Evolutionary conservation across 2,113 vertebrate genomes (phyloP).

Genomic region (Isichthys henryi): DNA sequence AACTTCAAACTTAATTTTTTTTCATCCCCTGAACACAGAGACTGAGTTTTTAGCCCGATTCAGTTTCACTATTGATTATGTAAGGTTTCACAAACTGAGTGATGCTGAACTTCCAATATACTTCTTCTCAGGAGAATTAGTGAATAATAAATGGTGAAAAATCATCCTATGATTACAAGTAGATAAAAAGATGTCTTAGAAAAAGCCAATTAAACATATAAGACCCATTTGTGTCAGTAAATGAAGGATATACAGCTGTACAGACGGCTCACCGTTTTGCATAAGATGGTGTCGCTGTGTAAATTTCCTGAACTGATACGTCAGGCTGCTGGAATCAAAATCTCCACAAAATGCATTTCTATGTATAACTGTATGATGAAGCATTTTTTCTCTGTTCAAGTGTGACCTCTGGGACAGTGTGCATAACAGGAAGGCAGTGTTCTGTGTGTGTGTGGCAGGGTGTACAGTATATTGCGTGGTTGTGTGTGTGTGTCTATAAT

Average conservation of each 20-base stretch:
- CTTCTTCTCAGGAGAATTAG: background rate
- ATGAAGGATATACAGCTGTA: background rate
- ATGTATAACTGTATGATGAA: background rate
- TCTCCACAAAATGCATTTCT: background rate
- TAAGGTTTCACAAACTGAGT: background rate
- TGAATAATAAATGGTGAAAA: background rate
- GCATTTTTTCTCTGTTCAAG: background rate
- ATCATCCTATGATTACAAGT: background rate
- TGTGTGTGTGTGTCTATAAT: background rate
- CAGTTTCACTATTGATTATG: background rate
- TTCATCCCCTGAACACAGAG: background rate
- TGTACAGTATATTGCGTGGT: background rate
- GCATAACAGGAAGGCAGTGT: background rate
- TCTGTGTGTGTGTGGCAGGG: background rate
- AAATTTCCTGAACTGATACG: background rate
- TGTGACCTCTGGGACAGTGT: background rate
- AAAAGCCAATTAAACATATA: background rate
- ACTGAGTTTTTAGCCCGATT: background rate
- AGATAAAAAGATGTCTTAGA: background rate
- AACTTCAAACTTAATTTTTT: background rate
- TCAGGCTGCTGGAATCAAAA: background rate
- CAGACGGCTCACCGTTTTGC: no score
- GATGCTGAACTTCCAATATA: background rate
- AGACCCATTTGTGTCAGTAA: background rate
- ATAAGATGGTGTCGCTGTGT: background rate